phyloP scores from a whole-genome alignment of 2,113 vertebrate species.

The Coptodon bakossiorum region DNA sequence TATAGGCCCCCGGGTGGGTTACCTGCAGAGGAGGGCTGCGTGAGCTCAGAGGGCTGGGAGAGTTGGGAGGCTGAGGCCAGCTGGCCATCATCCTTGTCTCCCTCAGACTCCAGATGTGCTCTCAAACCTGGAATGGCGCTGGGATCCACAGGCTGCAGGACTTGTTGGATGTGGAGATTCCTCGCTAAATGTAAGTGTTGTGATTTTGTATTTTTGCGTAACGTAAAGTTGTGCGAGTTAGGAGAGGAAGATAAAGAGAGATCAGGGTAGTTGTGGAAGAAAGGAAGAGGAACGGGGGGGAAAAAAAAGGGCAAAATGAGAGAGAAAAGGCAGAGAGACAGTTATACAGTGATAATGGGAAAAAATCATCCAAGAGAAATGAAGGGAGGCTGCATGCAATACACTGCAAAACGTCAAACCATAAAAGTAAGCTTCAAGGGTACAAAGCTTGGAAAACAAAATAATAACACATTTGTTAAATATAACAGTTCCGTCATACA shows the following conservation, averaged over 20 bases:
- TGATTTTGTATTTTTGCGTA: not conserved
- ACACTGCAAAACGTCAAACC: conserved; percentile 25
- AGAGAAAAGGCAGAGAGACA: conserved; percentile 30
- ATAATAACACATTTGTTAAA: not conserved
- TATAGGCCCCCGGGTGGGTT: conserved; percentile 64
- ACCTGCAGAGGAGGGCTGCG: conserved; percentile 82
- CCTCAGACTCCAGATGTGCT: conserved; percentile 72
- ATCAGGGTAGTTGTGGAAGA: not conserved
- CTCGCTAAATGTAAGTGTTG: conserved; percentile 67
- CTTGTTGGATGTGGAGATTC: conserved; percentile 81
- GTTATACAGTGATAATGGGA: not conserved
- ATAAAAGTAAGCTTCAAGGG: not conserved
- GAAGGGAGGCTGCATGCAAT: conserved; percentile 46
- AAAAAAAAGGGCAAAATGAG: not conserved
- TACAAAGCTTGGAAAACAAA: not conserved
- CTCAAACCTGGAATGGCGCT: conserved; percentile 77
- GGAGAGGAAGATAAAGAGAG: not conserved
- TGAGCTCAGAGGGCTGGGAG: conserved; percentile 62
- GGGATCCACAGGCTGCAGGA: conserved; percentile 79
- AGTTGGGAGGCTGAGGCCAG: conserved; percentile 70
- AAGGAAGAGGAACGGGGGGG: not conserved
- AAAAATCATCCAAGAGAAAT: not conserved
- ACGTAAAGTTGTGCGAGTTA: not conserved
- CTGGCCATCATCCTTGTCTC: conserved; percentile 73
- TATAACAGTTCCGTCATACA: not conserved